Evolutionary conservation across 2,113 vertebrate species (phyloP).

Genomic region (Tretioscincus oriximinensis): DNA sequence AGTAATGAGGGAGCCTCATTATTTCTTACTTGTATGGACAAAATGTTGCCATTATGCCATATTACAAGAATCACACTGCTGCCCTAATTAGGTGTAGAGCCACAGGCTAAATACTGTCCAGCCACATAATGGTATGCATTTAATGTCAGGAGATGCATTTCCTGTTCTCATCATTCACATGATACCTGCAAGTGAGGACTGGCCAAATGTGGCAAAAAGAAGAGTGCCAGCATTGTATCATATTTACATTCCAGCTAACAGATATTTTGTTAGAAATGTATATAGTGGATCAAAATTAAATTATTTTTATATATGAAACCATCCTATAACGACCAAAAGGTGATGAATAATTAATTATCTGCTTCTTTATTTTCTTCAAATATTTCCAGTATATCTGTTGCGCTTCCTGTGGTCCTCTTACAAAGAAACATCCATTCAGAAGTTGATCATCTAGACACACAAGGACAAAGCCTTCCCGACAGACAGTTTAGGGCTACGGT

Average conservation of each 20-base stretch:
- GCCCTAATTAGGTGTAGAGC: no score
- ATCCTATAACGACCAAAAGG: neutral
- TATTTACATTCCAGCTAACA: neutral
- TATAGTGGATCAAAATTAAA: neutral
- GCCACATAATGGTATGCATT: neutral
- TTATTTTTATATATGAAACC: neutral
- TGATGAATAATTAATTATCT: neutral
- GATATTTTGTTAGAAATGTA: neutral
- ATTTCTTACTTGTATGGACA: no score
- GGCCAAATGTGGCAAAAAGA: neutral
- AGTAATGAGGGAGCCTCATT: no score
- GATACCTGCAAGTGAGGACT: neutral
- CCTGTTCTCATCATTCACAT: neutral
- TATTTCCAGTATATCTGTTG: neutral
- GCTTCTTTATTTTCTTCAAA: neutral
- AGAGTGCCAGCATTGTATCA: neutral
- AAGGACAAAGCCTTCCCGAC: neutral
- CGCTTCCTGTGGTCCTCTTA: constrained; percentile 2
- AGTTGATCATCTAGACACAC: constrained; percentile 32
- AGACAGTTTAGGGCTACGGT: neutral
- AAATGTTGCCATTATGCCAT: no score
- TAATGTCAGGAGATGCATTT: neutral
- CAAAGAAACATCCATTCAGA: neutral
- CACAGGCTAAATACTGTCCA: no score
- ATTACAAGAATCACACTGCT: no score